Evolutionary conservation across 1,140 invertebrate genomes (phyloP).

Genomic region (Nixonia krombeini): DNA sequence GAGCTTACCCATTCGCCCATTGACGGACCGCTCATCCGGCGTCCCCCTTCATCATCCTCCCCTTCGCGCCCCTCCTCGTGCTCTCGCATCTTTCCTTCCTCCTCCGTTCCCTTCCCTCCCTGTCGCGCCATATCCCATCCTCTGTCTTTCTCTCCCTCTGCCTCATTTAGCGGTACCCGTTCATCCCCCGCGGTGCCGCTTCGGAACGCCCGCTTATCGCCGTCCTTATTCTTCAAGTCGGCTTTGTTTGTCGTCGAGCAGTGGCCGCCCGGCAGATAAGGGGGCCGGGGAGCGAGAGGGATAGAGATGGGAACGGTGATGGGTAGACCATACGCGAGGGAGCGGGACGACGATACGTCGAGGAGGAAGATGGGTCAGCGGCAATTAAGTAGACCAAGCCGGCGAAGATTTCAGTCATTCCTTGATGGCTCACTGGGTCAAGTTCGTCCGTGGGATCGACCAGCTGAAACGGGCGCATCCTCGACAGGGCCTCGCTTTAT

Average conservation of each 20-base stretch:
- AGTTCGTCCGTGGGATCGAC: constrained; percentile 53
- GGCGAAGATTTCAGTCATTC: constrained; percentile 57
- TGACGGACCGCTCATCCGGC: too few relatives aligned
- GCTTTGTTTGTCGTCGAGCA: constrained; percentile 51
- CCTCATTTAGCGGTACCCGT: constrained; percentile 2
- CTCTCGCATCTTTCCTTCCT: constrained; percentile 29
- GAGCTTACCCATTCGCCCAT: too few relatives aligned
- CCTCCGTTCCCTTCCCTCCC: constrained; percentile 14
- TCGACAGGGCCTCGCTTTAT: neutral
- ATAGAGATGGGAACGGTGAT: constrained; percentile 6
- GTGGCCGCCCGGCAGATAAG: constrained; percentile 17
- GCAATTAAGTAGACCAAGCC: constrained; percentile 51
- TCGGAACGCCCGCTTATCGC: constrained; percentile 8
- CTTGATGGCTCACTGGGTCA: constrained; percentile 57
- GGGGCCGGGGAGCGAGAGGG: constrained; percentile 10
- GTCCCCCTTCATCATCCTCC: constrained; percentile 19
- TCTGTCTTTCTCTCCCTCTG: too few relatives aligned
- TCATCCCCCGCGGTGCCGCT: neutral
- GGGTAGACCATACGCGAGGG: constrained; percentile 8
- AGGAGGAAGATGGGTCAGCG: constrained; percentile 37
- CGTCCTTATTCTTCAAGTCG: constrained; percentile 2
- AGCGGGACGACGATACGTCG: constrained; percentile 12
- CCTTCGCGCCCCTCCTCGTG: constrained; percentile 28
- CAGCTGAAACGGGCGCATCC: constrained; percentile 16
- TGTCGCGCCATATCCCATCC: too few relatives aligned